Conservation (phyloP, 2,797 vertebrate genomes). For the Eulemur rubriventer region DNA sequence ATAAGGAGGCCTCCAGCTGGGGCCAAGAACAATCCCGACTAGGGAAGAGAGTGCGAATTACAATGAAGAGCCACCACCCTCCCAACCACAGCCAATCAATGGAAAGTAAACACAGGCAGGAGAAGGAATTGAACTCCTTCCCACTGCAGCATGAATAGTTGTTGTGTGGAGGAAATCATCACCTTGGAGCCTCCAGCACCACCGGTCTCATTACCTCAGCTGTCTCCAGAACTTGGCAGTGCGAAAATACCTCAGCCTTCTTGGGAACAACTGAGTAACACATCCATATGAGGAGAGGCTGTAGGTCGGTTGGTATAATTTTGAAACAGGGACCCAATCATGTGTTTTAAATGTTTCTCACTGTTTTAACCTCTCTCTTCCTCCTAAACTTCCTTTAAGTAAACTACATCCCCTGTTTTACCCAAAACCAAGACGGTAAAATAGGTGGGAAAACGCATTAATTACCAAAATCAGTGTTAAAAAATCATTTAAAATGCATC, state of each 20-base stretch:
- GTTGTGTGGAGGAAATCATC: background rate
- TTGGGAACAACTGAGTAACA: background rate
- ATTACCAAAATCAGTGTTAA: background rate
- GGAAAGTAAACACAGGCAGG: background rate
- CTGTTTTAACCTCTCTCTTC: background rate
- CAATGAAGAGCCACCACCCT: background rate
- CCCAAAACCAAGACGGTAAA: background rate
- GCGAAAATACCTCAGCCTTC: background rate
- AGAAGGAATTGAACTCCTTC: background rate
- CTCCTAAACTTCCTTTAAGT: background rate
- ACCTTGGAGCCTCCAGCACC: too few species aligned
- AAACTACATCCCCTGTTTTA: background rate
- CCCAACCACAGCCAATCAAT: background rate
- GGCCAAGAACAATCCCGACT: background rate
- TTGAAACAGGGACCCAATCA: background rate
- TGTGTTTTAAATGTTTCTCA: background rate
- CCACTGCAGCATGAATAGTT: background rate
- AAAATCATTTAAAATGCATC: background rate
- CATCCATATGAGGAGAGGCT: accelerated
- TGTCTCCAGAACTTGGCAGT: background rate
- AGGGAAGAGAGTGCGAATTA: background rate
- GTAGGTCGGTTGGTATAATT: accelerated
- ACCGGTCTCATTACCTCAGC: background rate
- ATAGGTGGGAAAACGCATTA: background rate
- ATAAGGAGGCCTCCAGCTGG: background rate